Evolutionary conservation across 2,797 vertebrate species (phyloP).

Genomic region (Dendrocincla tyrannina): DNA sequence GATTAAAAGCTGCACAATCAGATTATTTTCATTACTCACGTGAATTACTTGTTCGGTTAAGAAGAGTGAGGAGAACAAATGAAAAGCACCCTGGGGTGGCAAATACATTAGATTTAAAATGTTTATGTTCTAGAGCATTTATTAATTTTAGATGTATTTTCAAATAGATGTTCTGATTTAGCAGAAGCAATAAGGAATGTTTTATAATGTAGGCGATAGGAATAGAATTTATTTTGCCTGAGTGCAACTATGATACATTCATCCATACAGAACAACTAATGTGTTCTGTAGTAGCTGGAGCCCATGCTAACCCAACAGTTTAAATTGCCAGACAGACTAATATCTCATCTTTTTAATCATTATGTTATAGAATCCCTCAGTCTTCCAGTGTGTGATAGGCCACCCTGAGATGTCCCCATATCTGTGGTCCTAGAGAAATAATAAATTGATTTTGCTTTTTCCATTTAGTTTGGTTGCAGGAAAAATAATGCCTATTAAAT

Average conservation of each 20-base stretch:
- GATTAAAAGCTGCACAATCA: slow-evolving; percentile 41
- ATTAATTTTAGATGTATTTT: background rate
- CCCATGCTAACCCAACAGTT: background rate
- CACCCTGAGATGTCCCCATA: background rate
- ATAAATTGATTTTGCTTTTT: background rate
- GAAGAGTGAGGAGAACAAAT: background rate
- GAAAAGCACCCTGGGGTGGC: background rate
- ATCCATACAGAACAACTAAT: background rate
- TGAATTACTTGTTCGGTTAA: slow-evolving; percentile 29
- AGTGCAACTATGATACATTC: background rate
- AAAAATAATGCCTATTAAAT: background rate
- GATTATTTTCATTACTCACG: slow-evolving; percentile 4
- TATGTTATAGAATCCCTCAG: background rate
- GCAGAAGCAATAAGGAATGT: background rate
- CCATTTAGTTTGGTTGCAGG: background rate
- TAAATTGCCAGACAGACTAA: background rate
- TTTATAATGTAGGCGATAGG: background rate
- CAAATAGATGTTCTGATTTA: background rate
- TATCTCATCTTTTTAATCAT: background rate
- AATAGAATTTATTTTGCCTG: background rate
- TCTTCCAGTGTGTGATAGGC: background rate
- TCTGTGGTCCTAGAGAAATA: background rate
- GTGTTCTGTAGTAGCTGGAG: background rate
- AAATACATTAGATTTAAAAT: background rate
- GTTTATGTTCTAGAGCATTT: background rate